Evolutionary conservation across 2,797 vertebrate species (phyloP), one percentile per base, ranked within the genome.

Genomic region (Peromyscus aztecus): DNA sequence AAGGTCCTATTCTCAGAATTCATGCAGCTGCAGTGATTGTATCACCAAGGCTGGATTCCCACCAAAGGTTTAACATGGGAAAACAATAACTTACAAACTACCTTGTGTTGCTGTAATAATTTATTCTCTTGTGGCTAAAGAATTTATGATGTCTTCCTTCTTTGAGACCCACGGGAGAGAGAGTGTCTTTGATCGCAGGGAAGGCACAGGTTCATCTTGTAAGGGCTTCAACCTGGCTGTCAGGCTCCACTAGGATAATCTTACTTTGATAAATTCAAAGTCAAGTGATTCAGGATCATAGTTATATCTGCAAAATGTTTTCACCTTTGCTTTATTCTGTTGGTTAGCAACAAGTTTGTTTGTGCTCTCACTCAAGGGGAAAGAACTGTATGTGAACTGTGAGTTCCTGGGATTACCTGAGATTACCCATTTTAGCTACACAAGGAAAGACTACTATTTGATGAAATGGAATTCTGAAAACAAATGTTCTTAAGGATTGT

Each of bases 181-280:
- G 21, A 75, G 29, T 1, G n/a, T 67, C 31, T 88, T 80, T 90
- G 71, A 90, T 75, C 57, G 46, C 63, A 92, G 59, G 3, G 24
- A 89, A 49, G 37, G 23, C 13, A 84, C 29, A 3, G 1, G 24
- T 78, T 57, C 23, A 9, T 67, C 29, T 91, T 67, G 29, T 21
- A 63, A 90, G 37, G 43, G 3, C 12, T 93, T 95, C 69, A 57
- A 13, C 8, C 23, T 69, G 34, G 65, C 87, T 67, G 1, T 78
- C 24, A 80, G 14, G 2, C 0, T 31, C 63, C 49, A 46, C 80
- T 31, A 75, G 16, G 34, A 90, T 90, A 75, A 76, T 40, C n/a
- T 90, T 29, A 19, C 27, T 92, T 65, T 73, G 34, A 78, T 59
- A 86, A 89, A 88, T 29, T 55, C 23, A 82, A 78, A 96, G 76